Conservation (phyloP, 2,888 invertebrate genomes). For the Hartigia nigra region DNA sequence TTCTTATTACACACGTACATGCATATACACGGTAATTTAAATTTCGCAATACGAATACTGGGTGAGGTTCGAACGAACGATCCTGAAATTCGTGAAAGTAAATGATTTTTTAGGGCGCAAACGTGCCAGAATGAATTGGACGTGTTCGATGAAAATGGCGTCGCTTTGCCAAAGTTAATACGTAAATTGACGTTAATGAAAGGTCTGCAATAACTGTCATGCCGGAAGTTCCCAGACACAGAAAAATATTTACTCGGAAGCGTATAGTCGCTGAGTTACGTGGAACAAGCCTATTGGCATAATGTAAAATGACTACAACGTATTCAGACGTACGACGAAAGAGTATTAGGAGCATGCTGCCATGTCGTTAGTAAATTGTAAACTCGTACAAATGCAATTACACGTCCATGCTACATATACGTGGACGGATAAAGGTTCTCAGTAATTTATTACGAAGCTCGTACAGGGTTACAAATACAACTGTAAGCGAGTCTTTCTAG, state of each 20-base stretch:
- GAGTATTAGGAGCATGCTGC: neutral
- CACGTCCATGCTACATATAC: neutral
- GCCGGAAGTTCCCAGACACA: neutral
- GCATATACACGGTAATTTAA: neutral
- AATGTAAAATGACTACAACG: neutral
- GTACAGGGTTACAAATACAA: neutral
- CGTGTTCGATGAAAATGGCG: neutral
- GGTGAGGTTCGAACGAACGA: neutral
- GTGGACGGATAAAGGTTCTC: neutral
- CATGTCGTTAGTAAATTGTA: neutral
- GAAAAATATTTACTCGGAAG: neutral
- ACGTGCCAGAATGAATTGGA: neutral
- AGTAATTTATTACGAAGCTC: neutral
- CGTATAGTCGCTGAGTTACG: neutral
- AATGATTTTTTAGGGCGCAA: neutral
- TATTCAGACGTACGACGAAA: neutral
- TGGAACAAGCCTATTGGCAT: neutral
- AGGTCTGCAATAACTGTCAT: neutral
- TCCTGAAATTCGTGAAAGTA: neutral
- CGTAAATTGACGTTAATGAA: neutral
- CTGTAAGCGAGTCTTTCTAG: slow-evolving; percentile 31
- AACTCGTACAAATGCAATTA: neutral
- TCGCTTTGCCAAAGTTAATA: neutral
- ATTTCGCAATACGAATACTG: neutral
- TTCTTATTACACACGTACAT: neutral